These are phyloP conservation scores for Cherax quadricarinatus DNA, from an alignment of 1,140 invertebrate genomes.

Conservation along the genomic window DNA sequence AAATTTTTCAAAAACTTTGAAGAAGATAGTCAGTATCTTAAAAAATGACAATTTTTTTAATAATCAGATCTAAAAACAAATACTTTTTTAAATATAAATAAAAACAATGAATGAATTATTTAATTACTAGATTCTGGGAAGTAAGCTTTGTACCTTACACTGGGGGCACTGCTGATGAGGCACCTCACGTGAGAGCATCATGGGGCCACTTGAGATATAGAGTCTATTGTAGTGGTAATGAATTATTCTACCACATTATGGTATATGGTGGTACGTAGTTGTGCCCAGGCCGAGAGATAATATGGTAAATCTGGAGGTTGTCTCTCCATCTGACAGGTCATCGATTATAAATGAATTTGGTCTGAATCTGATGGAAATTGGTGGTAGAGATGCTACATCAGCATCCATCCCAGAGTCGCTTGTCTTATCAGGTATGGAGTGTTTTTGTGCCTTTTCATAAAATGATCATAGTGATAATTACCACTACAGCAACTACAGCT, in stretches of 20 bases:
- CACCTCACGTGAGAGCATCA: slow-evolving; percentile 74
- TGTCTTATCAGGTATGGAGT: slow-evolving; percentile 74
- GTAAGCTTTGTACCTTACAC: slow-evolving; percentile 77
- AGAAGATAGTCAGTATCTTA: not conserved
- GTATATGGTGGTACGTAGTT: slow-evolving; percentile 78
- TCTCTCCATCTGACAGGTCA: slow-evolving; percentile 78
- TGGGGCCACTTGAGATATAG: slow-evolving; percentile 78
- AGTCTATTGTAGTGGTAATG: slow-evolving; percentile 79
- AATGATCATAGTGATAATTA: slow-evolving; percentile 84
- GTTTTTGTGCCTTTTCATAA: slow-evolving; percentile 82
- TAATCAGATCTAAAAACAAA: not conserved
- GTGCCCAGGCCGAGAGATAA: slow-evolving; percentile 67
- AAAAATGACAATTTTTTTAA: not conserved
- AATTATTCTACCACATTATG: no score
- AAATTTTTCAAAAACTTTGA: not conserved
- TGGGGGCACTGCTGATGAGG: slow-evolving; percentile 77
- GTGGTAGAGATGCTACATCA: slow-evolving; percentile 74
- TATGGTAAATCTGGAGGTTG: slow-evolving; percentile 60
- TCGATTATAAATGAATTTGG: slow-evolving; percentile 76
- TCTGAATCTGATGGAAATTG: slow-evolving; percentile 73
- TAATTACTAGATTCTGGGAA: slow-evolving; percentile 10
- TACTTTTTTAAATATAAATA: not conserved
- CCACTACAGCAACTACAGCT: slow-evolving; percentile 82
- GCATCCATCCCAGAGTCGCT: slow-evolving; percentile 58
- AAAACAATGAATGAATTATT: slow-evolving; percentile 9